Percentiles rank a stretch among this genome's conserved stretches.
Evolutionary conservation across 1,140 invertebrate genomes (phyloP).

Genomic region (Sesamia nonagrioides): DNA sequence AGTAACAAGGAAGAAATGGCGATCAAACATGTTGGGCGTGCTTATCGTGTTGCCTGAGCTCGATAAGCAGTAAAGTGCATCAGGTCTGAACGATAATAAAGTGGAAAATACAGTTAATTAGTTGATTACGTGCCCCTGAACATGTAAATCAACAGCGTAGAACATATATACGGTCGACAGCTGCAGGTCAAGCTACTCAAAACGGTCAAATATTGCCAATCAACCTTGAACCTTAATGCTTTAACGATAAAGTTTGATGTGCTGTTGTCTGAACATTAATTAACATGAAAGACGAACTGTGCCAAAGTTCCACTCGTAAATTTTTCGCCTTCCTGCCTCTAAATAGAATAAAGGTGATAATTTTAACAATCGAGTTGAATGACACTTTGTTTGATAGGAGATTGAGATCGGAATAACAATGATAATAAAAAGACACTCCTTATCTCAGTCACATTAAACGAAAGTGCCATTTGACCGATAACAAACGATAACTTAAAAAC

Average conservation of each 20-base stretch:
- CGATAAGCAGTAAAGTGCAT: background rate
- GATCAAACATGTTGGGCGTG: conserved; percentile 1
- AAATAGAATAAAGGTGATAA: background rate
- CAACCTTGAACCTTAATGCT: too few relatives aligned
- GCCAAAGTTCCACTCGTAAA: background rate
- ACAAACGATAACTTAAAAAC: background rate
- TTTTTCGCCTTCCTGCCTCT: background rate
- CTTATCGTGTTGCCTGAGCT: background rate
- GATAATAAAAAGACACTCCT: background rate
- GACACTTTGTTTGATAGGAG: conserved; percentile 13
- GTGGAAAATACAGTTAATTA: background rate
- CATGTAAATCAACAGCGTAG: too few relatives aligned
- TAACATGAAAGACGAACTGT: background rate
- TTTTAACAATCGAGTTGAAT: conserved; percentile 14
- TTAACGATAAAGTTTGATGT: too few relatives aligned
- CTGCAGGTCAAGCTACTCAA: too few relatives aligned
- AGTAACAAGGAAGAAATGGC: too few relatives aligned
- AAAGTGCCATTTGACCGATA: conserved; percentile 36
- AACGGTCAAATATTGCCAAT: too few relatives aligned
- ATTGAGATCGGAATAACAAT: conserved; percentile 14
- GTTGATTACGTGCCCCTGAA: background rate
- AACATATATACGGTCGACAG: too few relatives aligned
- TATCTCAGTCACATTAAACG: conserved; percentile 15
- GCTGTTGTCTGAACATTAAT: too few relatives aligned
- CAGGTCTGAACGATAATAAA: background rate